phyloP scores from a whole-genome alignment of 2,113 vertebrate genomes.

The Castor canadensis region DNA sequence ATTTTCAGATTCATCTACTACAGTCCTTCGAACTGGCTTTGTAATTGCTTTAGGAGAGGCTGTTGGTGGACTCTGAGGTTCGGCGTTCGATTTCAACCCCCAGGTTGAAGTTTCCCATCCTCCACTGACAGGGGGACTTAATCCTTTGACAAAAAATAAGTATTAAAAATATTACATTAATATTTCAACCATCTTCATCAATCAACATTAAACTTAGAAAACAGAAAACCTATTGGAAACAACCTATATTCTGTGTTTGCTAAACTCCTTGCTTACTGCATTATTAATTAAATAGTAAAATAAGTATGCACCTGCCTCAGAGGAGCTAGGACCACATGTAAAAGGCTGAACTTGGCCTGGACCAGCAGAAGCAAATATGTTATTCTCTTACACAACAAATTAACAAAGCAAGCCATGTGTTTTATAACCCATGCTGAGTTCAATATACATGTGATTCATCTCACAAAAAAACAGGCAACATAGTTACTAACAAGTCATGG shows the following conservation, averaged over 20 bases:
- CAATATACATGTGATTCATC: neutral
- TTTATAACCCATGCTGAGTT: neutral
- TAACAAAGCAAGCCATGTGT: neutral
- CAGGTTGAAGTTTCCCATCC: conserved; percentile 96
- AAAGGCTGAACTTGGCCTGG: neutral
- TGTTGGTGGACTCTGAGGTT: conserved; percentile 80
- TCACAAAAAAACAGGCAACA: neutral
- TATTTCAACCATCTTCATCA: conserved; percentile 7
- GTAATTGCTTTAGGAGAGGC: conserved; percentile 94
- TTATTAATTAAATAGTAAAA: no score
- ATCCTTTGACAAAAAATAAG: conserved; percentile 76
- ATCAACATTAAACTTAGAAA: neutral
- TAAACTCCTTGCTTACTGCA: neutral
- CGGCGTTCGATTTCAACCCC: conserved; percentile 88
- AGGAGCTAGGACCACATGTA: neutral
- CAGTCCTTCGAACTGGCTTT: conserved; percentile 94
- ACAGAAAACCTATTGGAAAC: neutral
- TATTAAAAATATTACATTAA: neutral
- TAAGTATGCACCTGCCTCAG: no score
- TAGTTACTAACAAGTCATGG: neutral
- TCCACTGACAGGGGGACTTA: conserved; percentile 88
- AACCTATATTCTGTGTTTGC: neutral
- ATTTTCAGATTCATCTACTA: conserved; percentile 96
- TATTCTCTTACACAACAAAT: neutral
- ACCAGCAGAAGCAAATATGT: neutral